Evolutionary conservation across 2,113 vertebrate species (phyloP).

Genomic region (Sphaerodactylus townsendi): DNA sequence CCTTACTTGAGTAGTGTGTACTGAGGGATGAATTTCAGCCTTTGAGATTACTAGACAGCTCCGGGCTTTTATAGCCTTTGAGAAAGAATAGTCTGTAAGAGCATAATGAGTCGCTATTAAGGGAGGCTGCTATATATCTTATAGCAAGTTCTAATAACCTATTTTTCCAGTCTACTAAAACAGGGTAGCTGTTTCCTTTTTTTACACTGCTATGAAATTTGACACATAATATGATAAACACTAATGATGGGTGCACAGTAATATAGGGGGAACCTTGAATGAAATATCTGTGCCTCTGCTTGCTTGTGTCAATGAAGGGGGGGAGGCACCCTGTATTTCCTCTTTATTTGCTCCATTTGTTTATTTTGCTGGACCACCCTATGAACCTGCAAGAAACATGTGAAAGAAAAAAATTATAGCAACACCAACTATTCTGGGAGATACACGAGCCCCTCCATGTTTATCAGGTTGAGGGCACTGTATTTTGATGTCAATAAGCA

Average conservation of each 20-base stretch:
- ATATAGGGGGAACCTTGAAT: constrained; percentile 56
- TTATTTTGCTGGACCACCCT: constrained; percentile 82
- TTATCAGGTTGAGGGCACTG: constrained; percentile 99
- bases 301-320: constrained; percentile 59
- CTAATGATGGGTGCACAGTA: constrained; percentile 8
- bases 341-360: constrained; percentile 77
- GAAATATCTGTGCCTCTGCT: constrained; percentile 52
- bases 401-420: constrained; percentile 78
- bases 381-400: constrained; percentile 76
- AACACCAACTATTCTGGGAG: constrained; percentile 85
- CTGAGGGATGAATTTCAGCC: constrained; percentile 56
- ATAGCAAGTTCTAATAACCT: constrained; percentile 1
- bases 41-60: constrained; percentile 57
- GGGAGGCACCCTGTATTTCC: constrained; percentile 62
- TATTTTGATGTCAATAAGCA: constrained; percentile 99
- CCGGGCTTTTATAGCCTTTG: constrained; percentile 39
- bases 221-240: background rate
- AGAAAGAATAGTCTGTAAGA: constrained; percentile 44
- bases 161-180: constrained; percentile 37
- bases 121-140: constrained; percentile 46
- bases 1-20: accelerated
- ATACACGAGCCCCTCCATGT: constrained; percentile 95
- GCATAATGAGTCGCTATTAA: constrained; percentile 48
- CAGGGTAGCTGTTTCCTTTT: constrained; percentile 43
- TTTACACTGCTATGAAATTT: accelerated